Percentiles rank a stretch among this genome's conserved stretches.
Conservation (phyloP, 2,113 vertebrate species). For the Pao palembangensis region DNA sequence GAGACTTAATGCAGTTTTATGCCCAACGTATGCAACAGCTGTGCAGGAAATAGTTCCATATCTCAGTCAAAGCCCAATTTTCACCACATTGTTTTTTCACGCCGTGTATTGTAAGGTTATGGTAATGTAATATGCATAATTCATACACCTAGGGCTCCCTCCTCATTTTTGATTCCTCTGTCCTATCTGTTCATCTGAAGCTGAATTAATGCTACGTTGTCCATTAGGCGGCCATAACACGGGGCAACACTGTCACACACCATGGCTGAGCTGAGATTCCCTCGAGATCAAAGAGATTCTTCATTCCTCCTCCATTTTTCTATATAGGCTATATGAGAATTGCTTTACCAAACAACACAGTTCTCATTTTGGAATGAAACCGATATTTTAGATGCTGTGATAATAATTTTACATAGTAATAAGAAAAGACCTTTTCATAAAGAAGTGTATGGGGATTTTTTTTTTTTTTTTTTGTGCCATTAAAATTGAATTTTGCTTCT, state of each 20-base stretch:
- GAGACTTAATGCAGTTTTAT: conserved; percentile 89
- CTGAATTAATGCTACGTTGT: conserved; percentile 83
- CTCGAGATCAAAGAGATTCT: conserved; percentile 55
- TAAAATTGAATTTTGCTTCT: conserved; percentile 18
- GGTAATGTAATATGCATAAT: conserved; percentile 90
- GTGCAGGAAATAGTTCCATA: conserved; percentile 93
- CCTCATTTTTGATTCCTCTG: conserved; percentile 81
- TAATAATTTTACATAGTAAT: conserved; percentile 52
- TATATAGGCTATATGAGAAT: conserved; percentile 41
- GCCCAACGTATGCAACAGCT: conserved; percentile 89
- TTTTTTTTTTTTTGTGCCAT: conserved; percentile 4
- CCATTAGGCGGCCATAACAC: conserved; percentile 78
- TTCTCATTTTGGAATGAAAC: conserved; percentile 51
- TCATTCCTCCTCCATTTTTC: conserved; percentile 53
- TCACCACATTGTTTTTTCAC: conserved; percentile 75
- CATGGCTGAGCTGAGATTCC: conserved; percentile 70
- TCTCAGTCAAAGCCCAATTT: conserved; percentile 86
- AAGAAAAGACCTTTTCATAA: conserved; percentile 31
- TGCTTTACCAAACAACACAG: conserved; percentile 57
- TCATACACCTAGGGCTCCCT: conserved; percentile 79
- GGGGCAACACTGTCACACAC: conserved; percentile 72
- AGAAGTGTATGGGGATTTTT: conserved; percentile 12
- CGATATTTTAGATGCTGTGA: conserved; percentile 32
- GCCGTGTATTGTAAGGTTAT: conserved; percentile 76
- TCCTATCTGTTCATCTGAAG: conserved; percentile 84